Base-by-base conservation (phyloP, 2,113 vertebrate species). In the Chamaea fasciata region DNA sequence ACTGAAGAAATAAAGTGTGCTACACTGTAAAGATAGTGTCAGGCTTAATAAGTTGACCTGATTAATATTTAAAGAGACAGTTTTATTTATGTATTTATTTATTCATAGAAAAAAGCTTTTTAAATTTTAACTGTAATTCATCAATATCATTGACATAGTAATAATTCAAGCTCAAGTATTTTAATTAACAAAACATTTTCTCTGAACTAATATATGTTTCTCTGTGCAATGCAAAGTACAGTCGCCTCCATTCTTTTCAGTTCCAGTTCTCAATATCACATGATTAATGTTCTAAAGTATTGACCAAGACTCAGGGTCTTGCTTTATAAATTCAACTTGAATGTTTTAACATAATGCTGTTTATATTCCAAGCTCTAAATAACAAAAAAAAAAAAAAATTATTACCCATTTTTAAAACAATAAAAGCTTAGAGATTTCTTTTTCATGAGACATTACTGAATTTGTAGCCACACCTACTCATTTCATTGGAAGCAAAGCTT, bases 141-240 rank as follows among this genome's bases (percentile, higher is more conserved):
- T 81, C 70, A 91, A 60, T 92, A 91, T 86, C 84, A 87, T 92
- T 94, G 91, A 77, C 8, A 94, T 64, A 96, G 89, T 69, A 91
- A 37, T 24, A n/a, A 80, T 65, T 92, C 35, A 59, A 93, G 50
- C 62, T 88, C 56, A 30, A 69, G 41, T 79, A 83, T 83, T 92
- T 56, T 81, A 75, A 8, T 12, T 19, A 37, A 35, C 1, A 77
- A 67, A 65, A 80, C 23, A 56, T 14, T 50, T 28, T 78, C 23
- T 84, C 69, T 70, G 75, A 91, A 39, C 30, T 70, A 83, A 85
- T 50, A 42, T n/a, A 47, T 30, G 33, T 49, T 70, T 57, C 46
- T 91, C 24, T 15, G 62, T 62, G 57, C 37, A 39, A 2, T 56
- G 46, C 23, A 95, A 90, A 94, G 8, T 49, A 50, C 3, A 71